Base-by-base conservation (phyloP, 1,140 invertebrate species). In the Phymastichus coffea region DNA sequence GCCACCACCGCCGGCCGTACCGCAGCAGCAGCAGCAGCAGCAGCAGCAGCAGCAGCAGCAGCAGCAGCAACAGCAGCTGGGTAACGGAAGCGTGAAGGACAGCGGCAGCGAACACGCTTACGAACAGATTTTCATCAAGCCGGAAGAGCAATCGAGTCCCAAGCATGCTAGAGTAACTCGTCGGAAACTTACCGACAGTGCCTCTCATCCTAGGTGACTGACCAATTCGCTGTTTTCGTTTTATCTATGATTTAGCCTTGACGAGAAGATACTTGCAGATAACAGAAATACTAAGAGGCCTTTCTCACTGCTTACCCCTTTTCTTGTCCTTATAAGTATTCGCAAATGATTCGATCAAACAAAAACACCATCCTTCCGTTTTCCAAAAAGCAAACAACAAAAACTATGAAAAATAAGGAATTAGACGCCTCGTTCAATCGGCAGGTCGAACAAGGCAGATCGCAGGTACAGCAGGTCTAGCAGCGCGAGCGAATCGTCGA, bases 401-500 rank as follows among this genome's bases (percentile, higher is more conserved):
- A n/a, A n/a, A n/a, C n/a, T n/a, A n/a, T n/a, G n/a, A n/a, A n/a
- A n/a, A n/a, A n/a, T n/a, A n/a, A n/a, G n/a, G n/a, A n/a, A n/a
- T n/a, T n/a, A n/a, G n/a, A n/a, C n/a, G n/a, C n/a, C n/a, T n/a
- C n/a, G n/a, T n/a, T n/a, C n/a, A n/a, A n/a, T n/a, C n/a, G n/a
- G n/a, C n/a, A n/a, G n/a, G n/a, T n/a, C n/a, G n/a, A n/a, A n/a
- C n/a, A n/a, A n/a, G n/a, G n/a, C n/a, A n/a, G n/a, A n/a, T n/a
- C n/a, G 76, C 54, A 70, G 75, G 53, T 79, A 70, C 57, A 79
- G 78, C 37, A 71, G 77, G 58, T 79, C 76, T 6, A 79, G 77
- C 54, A 80, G 73, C 49, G 72, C 71, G 9, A 80, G 78, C 59
- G 78, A 80, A 19, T 77, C 74, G 25, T 80, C 78, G 1, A 78